Evolutionary conservation across 2,888 invertebrate genomes (phyloP).

Genomic region (Harmothoe impar): DNA sequence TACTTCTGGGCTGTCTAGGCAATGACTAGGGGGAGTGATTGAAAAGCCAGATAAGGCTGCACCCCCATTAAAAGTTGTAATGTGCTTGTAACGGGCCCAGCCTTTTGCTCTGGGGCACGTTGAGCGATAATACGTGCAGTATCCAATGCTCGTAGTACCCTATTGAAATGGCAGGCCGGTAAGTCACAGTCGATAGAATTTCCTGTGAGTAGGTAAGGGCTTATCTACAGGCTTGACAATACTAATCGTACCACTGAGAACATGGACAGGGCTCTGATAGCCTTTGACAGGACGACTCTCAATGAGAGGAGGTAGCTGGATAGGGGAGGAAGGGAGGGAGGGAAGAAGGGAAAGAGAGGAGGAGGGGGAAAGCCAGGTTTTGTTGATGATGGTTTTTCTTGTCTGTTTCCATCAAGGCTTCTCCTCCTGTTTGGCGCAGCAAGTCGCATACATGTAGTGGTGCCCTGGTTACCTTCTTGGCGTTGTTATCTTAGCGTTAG

Average conservation of each 20-base stretch:
- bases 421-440: not conserved
- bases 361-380: not conserved
- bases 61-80: conserved; percentile 23
- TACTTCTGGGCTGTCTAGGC: not conserved
- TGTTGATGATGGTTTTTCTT: not conserved
- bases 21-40: conserved; percentile 12
- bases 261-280: not conserved
- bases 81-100: conserved; percentile 9
- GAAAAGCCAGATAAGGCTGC: not conserved
- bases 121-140: not conserved
- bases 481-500: not conserved
- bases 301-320: not conserved
- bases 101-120: not conserved
- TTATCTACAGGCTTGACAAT: conserved; percentile 10
- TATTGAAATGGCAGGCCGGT: not conserved
- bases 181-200: conserved; percentile 23
- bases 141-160: not conserved
- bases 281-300: not conserved
- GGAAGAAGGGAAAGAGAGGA: not conserved
- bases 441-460: not conserved
- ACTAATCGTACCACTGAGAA: not conserved
- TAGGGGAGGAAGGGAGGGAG: not conserved
- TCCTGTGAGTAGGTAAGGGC: not conserved
- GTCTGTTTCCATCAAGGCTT: not conserved
- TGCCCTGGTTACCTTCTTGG: not conserved